Conservation (phyloP, 2,888 invertebrate genomes). For the Coremacera marginata region DNA sequence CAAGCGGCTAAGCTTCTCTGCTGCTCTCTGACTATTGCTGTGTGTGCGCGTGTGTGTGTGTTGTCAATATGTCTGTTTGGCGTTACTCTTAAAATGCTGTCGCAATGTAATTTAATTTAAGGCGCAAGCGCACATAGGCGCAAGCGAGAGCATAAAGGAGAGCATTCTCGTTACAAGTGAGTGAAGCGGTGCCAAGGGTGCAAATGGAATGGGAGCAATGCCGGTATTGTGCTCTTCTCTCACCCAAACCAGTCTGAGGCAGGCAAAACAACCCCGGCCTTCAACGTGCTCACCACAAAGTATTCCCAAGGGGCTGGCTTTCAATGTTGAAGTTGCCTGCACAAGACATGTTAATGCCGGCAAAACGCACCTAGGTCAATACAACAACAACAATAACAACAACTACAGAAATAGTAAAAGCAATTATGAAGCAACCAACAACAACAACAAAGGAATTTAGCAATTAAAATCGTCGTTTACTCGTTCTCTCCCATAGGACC, state of each 20-base stretch:
- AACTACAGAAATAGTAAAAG: not conserved
- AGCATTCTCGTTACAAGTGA: not conserved
- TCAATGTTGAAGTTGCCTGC: conserved; percentile 40
- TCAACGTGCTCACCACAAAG: not conserved
- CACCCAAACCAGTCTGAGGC: conserved; percentile 16
- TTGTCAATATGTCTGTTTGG: conserved; percentile 38
- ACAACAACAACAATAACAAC: not conserved
- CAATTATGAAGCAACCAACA: not conserved
- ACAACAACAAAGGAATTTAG: conserved; percentile 30
- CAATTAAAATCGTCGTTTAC: conserved; percentile 40
- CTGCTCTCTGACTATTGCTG: not conserved
- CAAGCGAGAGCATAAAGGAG: not conserved
- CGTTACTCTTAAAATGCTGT: conserved; percentile 44
- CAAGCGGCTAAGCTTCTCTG: conserved; percentile 24
- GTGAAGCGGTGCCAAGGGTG: not conserved
- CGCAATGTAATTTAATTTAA: not conserved
- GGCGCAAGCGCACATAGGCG: not conserved
- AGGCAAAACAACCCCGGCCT: not conserved
- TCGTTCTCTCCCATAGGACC: conserved; percentile 38
- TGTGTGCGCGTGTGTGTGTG: conserved; percentile 6
- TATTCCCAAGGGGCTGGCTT: conserved; percentile 51
- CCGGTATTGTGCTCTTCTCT: not conserved
- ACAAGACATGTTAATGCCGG: not conserved
- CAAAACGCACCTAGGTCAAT: conserved; percentile 28
- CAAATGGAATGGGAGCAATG: not conserved